Percentiles rank a stretch among this genome's conserved stretches.
Evolutionary conservation across 1,140 invertebrate species (phyloP).

Genomic region (Monomorium pharaonis): DNA sequence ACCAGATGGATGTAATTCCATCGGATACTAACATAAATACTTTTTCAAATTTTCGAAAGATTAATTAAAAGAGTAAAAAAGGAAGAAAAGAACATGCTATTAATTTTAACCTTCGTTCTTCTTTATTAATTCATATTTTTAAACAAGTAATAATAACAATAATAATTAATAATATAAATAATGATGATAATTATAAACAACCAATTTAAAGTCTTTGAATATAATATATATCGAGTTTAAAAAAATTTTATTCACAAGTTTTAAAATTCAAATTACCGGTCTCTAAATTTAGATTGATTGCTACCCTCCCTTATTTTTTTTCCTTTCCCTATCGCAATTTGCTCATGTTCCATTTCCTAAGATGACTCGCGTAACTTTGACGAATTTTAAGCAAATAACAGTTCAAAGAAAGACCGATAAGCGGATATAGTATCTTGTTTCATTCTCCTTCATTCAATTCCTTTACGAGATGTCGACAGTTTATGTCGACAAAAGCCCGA

Average conservation of each 20-base stretch:
- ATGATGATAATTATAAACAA: background rate
- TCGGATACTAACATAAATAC: background rate
- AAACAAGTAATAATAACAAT: background rate
- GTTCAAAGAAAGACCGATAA: background rate
- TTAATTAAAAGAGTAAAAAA: background rate
- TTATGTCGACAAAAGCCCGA: conserved; percentile 1
- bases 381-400: conserved; percentile 19
- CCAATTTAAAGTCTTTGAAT: background rate
- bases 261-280: background rate
- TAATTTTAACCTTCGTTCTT: background rate
- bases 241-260: background rate
- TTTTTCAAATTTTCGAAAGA: background rate
- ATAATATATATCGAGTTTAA: background rate
- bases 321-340: background rate
- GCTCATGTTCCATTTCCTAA: background rate
- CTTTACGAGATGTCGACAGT: conserved; percentile 4
- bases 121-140: background rate
- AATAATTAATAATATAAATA: background rate
- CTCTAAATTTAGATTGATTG: background rate
- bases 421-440: conserved; percentile 4
- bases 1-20: background rate
- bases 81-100: background rate
- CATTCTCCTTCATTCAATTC: background rate
- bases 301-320: background rate
- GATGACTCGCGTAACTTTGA: background rate